Conservation (phyloP, 2,797 vertebrate species). For the Enteromius viviparus region DNA sequence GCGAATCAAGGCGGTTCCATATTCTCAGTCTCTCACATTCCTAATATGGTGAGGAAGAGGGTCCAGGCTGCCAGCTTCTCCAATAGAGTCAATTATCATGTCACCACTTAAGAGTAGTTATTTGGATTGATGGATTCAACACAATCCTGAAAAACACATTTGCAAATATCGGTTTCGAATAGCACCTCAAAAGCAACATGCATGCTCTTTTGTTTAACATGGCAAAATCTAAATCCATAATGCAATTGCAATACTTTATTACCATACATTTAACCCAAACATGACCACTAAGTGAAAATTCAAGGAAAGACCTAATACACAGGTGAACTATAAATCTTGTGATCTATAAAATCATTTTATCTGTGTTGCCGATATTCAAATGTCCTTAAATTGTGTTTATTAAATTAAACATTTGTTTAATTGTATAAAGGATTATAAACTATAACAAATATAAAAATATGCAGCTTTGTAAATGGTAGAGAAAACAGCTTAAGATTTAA, state of each 20-base stretch:
- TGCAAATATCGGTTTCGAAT: conserved; percentile 18
- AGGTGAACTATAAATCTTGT: background rate
- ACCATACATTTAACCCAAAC: background rate
- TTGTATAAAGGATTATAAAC: background rate
- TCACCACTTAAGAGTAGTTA: conserved; percentile 16
- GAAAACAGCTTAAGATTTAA: background rate
- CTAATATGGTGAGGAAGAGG: conserved; percentile 77
- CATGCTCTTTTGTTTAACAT: background rate
- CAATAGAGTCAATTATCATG: conserved; percentile 61
- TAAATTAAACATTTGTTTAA: background rate
- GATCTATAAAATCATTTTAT: background rate
- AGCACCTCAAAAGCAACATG: background rate
- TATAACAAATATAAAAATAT: background rate
- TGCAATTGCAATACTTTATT: background rate
- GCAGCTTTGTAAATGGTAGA: background rate
- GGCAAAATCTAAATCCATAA: background rate
- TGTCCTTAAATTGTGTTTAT: no score
- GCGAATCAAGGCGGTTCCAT: conserved; percentile 60
- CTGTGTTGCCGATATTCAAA: background rate
- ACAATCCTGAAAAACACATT: conserved; percentile 34
- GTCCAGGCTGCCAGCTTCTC: conserved; percentile 54
- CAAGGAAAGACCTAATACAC: background rate
- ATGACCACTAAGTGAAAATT: background rate
- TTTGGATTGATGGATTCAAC: conserved; percentile 45
- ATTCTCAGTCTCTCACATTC: conserved; percentile 72